Evolutionary conservation across 2,113 vertebrate genomes (phyloP).

Genomic region (Chascanopsetta lugubris): DNA sequence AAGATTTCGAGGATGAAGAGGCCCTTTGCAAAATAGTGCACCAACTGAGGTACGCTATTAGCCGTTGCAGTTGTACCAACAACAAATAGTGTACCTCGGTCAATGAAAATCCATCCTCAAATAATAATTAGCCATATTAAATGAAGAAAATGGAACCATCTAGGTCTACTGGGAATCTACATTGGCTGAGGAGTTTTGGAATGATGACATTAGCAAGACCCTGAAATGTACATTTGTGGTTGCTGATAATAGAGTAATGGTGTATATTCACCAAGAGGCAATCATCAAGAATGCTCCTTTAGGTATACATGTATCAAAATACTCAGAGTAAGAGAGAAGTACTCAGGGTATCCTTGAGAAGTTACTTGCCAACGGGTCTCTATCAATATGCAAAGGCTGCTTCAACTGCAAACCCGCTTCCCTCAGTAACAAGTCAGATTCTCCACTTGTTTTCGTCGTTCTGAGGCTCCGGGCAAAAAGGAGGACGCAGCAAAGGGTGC

Average conservation of each 20-base stretch:
- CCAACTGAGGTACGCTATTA: too few species aligned
- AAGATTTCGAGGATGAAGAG: background rate
- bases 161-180: background rate
- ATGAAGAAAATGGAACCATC: background rate
- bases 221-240: too few species aligned
- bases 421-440: background rate
- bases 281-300: too few species aligned
- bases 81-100: too few species aligned
- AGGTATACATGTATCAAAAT: too few species aligned
- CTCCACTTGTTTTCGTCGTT: background rate
- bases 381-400: background rate
- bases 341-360: background rate
- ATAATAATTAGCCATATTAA: too few species aligned
- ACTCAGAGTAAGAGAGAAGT: background rate
- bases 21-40: too few species aligned
- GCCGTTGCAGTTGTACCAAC: background rate
- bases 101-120: background rate
- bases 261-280: too few species aligned
- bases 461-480: background rate
- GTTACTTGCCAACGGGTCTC: background rate
- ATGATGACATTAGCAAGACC: too few species aligned
- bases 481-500: background rate
- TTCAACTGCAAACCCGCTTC: background rate
- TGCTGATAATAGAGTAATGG: too few species aligned
- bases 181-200: too few species aligned